A percentile compares a stretch with the other conserved stretches of the same genome.
These are phyloP conservation scores for Gastrophryne carolinensis DNA, from an alignment of 2,797 vertebrate species.

Conservation along the genomic window DNA sequence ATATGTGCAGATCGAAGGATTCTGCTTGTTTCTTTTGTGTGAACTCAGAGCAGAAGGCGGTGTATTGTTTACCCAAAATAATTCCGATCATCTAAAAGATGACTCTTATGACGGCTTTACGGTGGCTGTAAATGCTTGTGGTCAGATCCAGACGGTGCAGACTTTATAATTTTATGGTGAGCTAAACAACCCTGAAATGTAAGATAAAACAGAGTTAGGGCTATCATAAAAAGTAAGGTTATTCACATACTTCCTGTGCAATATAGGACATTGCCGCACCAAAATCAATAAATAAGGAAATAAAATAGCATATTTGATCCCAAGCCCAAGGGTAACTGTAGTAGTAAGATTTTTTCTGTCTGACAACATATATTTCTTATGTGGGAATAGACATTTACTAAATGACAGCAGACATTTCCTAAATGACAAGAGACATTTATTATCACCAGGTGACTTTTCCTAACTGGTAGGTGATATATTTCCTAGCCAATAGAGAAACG, in stretches of 20 bases:
- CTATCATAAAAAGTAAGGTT: neutral
- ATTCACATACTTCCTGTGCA: neutral
- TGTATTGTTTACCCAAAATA: neutral
- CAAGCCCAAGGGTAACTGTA: too few relatives aligned
- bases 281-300: too few relatives aligned
- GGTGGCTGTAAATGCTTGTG: slow-evolving; percentile 3
- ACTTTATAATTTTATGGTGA: neutral
- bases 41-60: neutral
- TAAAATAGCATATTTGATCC: too few relatives aligned
- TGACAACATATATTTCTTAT: too few relatives aligned
- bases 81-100: neutral
- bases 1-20: slow-evolving; percentile 17
- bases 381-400: too few relatives aligned
- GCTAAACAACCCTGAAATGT: neutral
- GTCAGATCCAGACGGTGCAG: neutral
- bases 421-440: too few relatives aligned
- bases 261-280: too few relatives aligned
- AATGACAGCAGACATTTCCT: too few relatives aligned
- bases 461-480: too few relatives aligned
- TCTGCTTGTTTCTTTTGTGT: slow-evolving; percentile 5
- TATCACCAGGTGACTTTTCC: too few relatives aligned
- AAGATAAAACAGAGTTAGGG: neutral
- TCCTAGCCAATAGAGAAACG: too few relatives aligned
- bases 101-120: neutral
- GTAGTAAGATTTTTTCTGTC: too few relatives aligned